phyloP scores from a whole-genome alignment of 1,140 invertebrate genomes.

The Ceratoteleas bidentatus region DNA sequence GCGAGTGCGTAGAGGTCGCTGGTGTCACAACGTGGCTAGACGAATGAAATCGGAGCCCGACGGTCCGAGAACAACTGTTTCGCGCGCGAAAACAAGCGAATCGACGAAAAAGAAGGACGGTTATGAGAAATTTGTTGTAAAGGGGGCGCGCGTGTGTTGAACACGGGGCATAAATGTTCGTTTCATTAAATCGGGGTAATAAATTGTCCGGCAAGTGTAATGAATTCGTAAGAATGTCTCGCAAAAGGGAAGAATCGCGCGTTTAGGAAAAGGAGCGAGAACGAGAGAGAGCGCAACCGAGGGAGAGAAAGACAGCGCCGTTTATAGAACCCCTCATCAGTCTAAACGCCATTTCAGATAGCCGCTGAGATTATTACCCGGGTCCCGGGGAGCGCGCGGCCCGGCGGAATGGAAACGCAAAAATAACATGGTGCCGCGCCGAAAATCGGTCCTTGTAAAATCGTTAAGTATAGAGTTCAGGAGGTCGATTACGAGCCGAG shows the following conservation, averaged over 20 bases:
- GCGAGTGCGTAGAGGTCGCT: too few species aligned
- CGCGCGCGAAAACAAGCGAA: too few species aligned
- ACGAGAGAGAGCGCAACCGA: background rate
- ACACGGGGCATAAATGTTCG: conserved; percentile 10
- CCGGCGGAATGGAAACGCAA: conserved; percentile 69
- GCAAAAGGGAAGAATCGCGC: conserved; percentile 33
- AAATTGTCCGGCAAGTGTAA: conserved; percentile 47
- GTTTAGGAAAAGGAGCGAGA: conserved; percentile 28
- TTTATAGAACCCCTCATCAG: conserved; percentile 81
- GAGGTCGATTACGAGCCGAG: conserved; percentile 66
- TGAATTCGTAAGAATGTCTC: conserved; percentile 47
- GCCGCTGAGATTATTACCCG: conserved; percentile 72
- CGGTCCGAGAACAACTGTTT: too few species aligned
- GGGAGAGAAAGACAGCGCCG: conserved; percentile 62
- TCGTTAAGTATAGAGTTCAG: conserved; percentile 72
- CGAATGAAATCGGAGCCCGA: too few species aligned
- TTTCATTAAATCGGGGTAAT: conserved; percentile 36
- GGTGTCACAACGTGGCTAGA: too few species aligned
- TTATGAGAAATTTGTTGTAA: too few species aligned
- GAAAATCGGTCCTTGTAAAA: conserved; percentile 75
- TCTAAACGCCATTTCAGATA: conserved; percentile 76
- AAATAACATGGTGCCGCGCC: conserved; percentile 71
- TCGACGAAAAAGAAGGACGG: too few species aligned
- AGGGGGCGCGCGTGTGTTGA: background rate
- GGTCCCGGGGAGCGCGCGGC: conserved; percentile 32